Percentiles rank a stretch among this genome's conserved stretches.
These are phyloP conservation scores for Bombyx mandarina DNA, from an alignment of 1,140 invertebrate species.

Conservation along the genomic window DNA sequence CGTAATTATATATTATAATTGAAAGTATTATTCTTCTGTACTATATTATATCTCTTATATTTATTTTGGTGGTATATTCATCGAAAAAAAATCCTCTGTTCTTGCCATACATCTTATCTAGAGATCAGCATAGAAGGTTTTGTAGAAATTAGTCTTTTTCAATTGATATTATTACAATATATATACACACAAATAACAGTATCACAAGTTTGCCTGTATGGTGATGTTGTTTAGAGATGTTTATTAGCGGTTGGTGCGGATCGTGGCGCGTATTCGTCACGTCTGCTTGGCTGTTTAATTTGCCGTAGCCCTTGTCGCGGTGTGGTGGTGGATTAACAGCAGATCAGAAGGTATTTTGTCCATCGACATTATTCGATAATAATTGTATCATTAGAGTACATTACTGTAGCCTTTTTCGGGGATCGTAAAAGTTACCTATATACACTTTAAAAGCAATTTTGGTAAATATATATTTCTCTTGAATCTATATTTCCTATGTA, in stretches of 20 bases:
- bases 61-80: conserved; percentile 43
- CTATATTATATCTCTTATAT: conserved; percentile 32
- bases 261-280: conserved; percentile 38
- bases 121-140: conserved; percentile 59
- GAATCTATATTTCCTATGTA: conserved; percentile 70
- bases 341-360: conserved; percentile 68
- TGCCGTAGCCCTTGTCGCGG: conserved; percentile 57
- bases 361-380: conserved; percentile 70
- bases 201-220: conserved; percentile 54
- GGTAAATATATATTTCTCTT: conserved; percentile 69
- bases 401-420: conserved; percentile 68
- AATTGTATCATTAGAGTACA: conserved; percentile 71
- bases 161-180: conserved; percentile 35
- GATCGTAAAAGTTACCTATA: conserved; percentile 71
- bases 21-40: conserved; percentile 47
- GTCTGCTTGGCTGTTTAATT: conserved; percentile 55
- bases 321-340: conserved; percentile 57
- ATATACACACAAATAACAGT: conserved; percentile 51
- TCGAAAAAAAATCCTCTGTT: conserved; percentile 63
- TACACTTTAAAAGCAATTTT: conserved; percentile 65
- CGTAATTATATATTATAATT: conserved; percentile 36
- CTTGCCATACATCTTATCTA: conserved; percentile 68
- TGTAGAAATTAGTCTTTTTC: conserved; percentile 60
- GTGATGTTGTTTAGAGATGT: conserved; percentile 57
- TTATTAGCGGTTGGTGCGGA: conserved; percentile 38